Base-by-base conservation (phyloP, 2,888 invertebrate genomes). In the Alloscopus bannaensis region DNA sequence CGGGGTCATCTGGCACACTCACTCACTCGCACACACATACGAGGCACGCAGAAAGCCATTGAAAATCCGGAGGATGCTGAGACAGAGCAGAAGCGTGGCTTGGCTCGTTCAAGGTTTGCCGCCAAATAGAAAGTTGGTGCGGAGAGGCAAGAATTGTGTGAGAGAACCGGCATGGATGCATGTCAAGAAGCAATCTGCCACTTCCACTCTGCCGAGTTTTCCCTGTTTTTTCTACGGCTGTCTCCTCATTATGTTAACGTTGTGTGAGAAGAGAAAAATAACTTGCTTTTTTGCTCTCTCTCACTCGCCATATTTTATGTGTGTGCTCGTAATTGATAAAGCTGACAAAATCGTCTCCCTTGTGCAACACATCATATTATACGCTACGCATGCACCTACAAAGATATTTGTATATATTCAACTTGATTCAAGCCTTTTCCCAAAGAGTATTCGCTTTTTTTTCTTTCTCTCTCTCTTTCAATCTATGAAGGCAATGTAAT, bases 11-110 rank as follows among this genome's bases (percentile, higher is more conserved):
- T 62, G 76, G 36, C 55, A 69, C 52, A 22, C 18, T n/a, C 20
- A 65, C 45, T 60, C n/a, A 57, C 24, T 60, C 40, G 22, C n/a
- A 20, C 3, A 26, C n/a, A n/a, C n/a, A n/a, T n/a, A n/a, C n/a
- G n/a, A n/a, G n/a, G n/a, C n/a, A n/a, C n/a, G n/a, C n/a, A n/a
- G n/a, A 16, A n/a, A 20, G 50, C 59, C 78, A 78, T 78, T n/a
- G 77, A 78, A 60, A 42, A 6, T 36, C 31, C 28, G 80, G 80
- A 80, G 80, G 80, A 80, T 80, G 80, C 80, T 80, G 80, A 73
- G 72, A 80, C 29, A 18, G 11, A 20, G 3, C 16, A 68, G 55
- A 72, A 80, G 80, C 80, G 80, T 80, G 80, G 80, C 80, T 80
- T 80, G 40, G 42, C 73, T 68, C 60, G 60, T 68, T 72, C 79